Base-by-base conservation (phyloP, 2,113 vertebrate genomes). In the Illadopsis cleaveri region DNA sequence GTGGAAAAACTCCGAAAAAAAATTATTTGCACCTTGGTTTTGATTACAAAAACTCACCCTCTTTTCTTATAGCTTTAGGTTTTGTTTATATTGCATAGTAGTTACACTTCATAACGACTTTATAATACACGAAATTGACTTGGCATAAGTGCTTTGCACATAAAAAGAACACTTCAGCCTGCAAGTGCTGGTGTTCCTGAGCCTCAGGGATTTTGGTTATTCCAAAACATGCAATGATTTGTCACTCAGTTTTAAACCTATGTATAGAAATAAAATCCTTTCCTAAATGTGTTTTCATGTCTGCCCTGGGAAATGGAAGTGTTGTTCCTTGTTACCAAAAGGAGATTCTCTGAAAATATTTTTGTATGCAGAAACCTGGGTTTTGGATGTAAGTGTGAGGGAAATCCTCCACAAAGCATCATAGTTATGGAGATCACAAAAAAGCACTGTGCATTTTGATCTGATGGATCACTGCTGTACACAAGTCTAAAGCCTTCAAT, bases 271-370 rank as follows among this genome's bases (percentile, higher is more conserved):
- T 31, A 22, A 76, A 60, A 47, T 33, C 3, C 2, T 42, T 68
- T 72, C 21, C 21, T 66, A 35, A 51, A 20, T 4, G 1, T 38
- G 2, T 77, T 40, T 22, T 65, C 0, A 0, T 21, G 10, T 57
- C 13, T 17, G 11, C 24, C 24, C 33, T 82, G 17, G 24, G 25
- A 66, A 87, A 73, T 12, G 8, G 44, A 18, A 60, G 4, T 12
- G 30, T 35, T 82, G 37, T 10, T 71, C 38, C 56, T 73, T 4
- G 1, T 45, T 51, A 10, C 15, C 24, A 25, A 31, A 68, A 48
- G 11, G 9, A 15, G 13, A n/a, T 58, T 17, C 8, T 53, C 47
- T 66, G 66, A 30, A 85, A 70, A 38, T 31, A 24, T 19, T 50
- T 62, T 69, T 35, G 17, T 44, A 4, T 27, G 27, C 15, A 15